Evolutionary conservation across 2,888 invertebrate species (phyloP).

Genomic region (Drosophila multiciliata): DNA sequence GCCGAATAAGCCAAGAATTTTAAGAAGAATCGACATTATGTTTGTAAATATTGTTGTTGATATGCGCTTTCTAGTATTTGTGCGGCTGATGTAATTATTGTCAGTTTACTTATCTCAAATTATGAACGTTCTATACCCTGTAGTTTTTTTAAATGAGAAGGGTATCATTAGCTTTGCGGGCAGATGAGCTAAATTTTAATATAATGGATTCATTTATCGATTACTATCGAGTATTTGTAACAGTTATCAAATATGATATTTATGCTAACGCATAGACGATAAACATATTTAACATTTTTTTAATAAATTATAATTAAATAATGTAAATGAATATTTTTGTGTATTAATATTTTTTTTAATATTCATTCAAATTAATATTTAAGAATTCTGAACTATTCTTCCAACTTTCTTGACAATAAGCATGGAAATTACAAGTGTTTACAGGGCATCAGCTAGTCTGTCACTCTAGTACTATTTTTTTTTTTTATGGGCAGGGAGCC

Average conservation of each 20-base stretch:
- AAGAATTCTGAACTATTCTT: background rate
- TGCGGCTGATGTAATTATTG: slow-evolving; percentile 29
- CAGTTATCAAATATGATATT: background rate
- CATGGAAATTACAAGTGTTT: background rate
- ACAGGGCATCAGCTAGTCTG: background rate
- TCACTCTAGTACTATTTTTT: background rate
- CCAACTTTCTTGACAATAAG: background rate
- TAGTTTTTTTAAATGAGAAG: background rate
- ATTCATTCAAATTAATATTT: background rate
- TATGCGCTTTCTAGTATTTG: slow-evolving; percentile 22
- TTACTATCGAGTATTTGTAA: background rate
- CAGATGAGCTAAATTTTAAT: background rate
- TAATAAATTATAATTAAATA: background rate
- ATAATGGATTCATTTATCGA: background rate
- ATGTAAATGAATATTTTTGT: background rate
- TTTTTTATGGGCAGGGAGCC: background rate
- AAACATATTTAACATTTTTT: background rate
- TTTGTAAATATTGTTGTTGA: slow-evolving; percentile 3
- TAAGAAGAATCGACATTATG: background rate
- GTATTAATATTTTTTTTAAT: background rate
- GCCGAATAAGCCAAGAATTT: slow-evolving; percentile 14
- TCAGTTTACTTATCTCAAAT: slow-evolving; percentile 13
- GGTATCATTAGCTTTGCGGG: background rate
- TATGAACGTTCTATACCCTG: background rate
- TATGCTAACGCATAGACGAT: background rate